A percentile compares a stretch with the other conserved stretches of the same genome.
phyloP scores from a whole-genome alignment of 2,797 vertebrate genomes.

The Peromyscus eremicus region DNA sequence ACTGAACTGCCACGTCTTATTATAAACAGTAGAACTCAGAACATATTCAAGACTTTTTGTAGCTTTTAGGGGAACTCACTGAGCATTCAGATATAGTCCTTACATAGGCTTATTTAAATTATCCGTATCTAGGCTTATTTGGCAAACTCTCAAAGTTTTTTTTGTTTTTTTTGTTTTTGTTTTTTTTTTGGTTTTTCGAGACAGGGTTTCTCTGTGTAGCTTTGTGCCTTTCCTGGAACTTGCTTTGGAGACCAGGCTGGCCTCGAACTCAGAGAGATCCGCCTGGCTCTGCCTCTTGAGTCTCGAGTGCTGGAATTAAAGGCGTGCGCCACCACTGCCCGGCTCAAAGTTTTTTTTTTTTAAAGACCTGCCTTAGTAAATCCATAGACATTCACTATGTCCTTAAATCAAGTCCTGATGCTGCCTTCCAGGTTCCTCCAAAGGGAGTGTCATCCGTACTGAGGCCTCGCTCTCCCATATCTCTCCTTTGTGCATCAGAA shows the following conservation, averaged over 20 bases:
- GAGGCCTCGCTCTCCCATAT: background rate
- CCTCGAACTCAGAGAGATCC: no score
- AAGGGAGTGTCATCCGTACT: background rate
- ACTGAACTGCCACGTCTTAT: background rate
- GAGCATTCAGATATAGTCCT: constrained; percentile 1
- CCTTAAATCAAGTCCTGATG: background rate
- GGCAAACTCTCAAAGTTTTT: background rate
- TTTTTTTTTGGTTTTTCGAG: no score
- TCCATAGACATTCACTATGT: background rate
- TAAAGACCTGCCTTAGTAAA: background rate
- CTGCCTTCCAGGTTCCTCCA: background rate
- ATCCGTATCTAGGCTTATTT: background rate
- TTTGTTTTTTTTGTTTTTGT: no score
- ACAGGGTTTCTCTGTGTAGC: no score
- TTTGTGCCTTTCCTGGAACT: no score
- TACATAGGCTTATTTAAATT: background rate
- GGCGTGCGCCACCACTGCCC: no score
- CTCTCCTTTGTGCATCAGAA: background rate
- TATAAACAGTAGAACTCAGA: background rate
- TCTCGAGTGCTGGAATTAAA: no score
- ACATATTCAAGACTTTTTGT: constrained; percentile 1
- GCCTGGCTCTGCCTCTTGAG: no score
- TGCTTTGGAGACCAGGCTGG: no score
- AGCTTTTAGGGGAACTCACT: background rate
- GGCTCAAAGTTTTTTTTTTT: no score